Percentiles rank a stretch among this genome's conserved stretches.
Evolutionary conservation across 2,888 invertebrate genomes (phyloP).

Genomic region (Ecliptopera silaceata): DNA sequence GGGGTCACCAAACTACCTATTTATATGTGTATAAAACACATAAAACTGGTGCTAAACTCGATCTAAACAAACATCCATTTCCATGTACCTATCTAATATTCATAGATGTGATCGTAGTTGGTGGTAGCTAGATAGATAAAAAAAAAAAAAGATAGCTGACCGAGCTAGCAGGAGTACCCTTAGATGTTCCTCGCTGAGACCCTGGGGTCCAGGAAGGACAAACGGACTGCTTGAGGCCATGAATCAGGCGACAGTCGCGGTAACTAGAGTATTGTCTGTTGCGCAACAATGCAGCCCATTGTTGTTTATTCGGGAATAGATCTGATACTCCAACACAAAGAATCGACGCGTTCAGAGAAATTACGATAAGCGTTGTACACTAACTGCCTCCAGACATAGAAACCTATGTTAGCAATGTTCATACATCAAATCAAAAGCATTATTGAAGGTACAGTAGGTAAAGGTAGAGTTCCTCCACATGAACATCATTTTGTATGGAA

Average conservation of each 20-base stretch:
- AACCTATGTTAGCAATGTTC: neutral
- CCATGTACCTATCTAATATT: too few species aligned
- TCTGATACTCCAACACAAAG: conserved; percentile 26
- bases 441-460: too few species aligned
- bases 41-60: too few species aligned
- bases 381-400: neutral
- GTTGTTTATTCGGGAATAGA: conserved; percentile 34
- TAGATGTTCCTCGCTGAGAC: neutral
- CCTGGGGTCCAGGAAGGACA: conserved; percentile 44
- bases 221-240: conserved; percentile 55
- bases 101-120: too few species aligned
- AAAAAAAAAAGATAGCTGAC: too few species aligned
- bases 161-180: too few species aligned
- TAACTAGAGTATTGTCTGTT: conserved; percentile 41
- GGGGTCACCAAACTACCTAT: neutral
- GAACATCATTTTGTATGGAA: too few species aligned
- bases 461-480: too few species aligned
- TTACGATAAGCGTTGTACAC: neutral
- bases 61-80: too few species aligned
- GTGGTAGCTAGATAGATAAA: too few species aligned
- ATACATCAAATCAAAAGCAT: neutral
- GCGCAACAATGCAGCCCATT: conserved; percentile 37
- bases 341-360: conserved; percentile 7
- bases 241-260: conserved; percentile 58
- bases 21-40: neutral